These are phyloP conservation scores for Penaeus monodon DNA, from an alignment of 2,888 invertebrate species.

Conservation along the genomic window DNA sequence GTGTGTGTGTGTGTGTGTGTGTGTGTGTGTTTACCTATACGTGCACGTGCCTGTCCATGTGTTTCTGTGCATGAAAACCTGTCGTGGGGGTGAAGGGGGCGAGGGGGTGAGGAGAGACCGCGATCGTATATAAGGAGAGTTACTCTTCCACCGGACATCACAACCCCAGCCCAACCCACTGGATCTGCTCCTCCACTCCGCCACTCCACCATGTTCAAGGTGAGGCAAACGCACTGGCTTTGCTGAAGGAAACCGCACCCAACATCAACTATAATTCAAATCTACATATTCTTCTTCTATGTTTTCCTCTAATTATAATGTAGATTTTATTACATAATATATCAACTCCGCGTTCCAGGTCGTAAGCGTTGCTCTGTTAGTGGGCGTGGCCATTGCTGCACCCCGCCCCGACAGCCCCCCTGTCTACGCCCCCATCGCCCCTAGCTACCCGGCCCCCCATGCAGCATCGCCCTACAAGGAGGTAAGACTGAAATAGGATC, in stretches of 20 bases:
- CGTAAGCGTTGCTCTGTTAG: not conserved
- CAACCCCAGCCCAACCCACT: not conserved
- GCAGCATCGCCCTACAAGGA: not conserved
- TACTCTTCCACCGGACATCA: not conserved
- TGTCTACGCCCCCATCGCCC: not conserved
- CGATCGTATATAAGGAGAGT: slow-evolving; percentile 8
- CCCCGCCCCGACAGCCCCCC: slow-evolving; percentile 5
- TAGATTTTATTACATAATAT: no score
- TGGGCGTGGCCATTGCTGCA: not conserved
- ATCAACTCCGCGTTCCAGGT: not conserved
- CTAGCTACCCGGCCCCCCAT: slow-evolving; percentile 8
- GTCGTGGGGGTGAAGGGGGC: not conserved
- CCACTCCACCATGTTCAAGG: slow-evolving; percentile 20
- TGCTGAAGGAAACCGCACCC: no score
- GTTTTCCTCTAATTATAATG: no score
- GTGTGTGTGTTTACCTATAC: not conserved
- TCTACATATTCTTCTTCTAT: no score
- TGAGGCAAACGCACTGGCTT: not conserved
- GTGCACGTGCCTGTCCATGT: not conserved
- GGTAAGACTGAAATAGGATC: no score
- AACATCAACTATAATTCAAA: no score
- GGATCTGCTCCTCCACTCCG: not conserved
- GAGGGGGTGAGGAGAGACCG: not conserved
- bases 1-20: not conserved
- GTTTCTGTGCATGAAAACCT: not conserved